Percentiles rank a stretch among this genome's conserved stretches.
These are phyloP conservation scores for Liopterus haemorrhoidalis DNA, from an alignment of 2,888 invertebrate species.

Conservation along the genomic window DNA sequence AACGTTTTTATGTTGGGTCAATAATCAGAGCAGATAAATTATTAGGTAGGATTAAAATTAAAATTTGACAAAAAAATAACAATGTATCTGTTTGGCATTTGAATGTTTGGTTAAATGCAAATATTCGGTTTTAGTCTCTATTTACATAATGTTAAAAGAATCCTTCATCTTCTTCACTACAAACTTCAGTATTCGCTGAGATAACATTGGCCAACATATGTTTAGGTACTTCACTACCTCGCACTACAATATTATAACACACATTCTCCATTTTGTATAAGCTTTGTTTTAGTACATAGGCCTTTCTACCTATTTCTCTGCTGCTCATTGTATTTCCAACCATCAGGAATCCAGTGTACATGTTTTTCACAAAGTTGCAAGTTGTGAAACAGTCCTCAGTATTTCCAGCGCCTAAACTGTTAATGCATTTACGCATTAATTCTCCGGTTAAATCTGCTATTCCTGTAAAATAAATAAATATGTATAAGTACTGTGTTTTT, in stretches of 20 bases:
- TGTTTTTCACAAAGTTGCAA: conserved; percentile 64
- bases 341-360: conserved; percentile 57
- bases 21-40: no score
- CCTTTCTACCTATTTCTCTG: conserved; percentile 65
- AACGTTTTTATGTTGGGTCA: no score
- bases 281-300: conserved; percentile 65
- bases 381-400: conserved; percentile 63
- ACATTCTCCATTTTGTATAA: conserved; percentile 77
- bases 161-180: conserved; percentile 42
- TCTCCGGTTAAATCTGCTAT: conserved; percentile 85
- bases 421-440: conserved; percentile 83
- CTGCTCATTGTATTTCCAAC: conserved; percentile 47
- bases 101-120: no score
- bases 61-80: no score
- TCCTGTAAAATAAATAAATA: no score
- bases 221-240: conserved; percentile 74
- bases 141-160: no score
- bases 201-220: conserved; percentile 57
- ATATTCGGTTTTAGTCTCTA: no score
- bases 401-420: conserved; percentile 71
- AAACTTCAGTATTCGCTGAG: conserved; percentile 37
- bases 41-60: no score
- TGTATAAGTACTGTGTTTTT: no score
- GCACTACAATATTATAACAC: conserved; percentile 71
- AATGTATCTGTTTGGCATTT: no score